A percentile compares a stretch with the other conserved stretches of the same genome.
Conservation (phyloP, 2,113 vertebrate genomes). For the Nothobranchius kuhntae region DNA sequence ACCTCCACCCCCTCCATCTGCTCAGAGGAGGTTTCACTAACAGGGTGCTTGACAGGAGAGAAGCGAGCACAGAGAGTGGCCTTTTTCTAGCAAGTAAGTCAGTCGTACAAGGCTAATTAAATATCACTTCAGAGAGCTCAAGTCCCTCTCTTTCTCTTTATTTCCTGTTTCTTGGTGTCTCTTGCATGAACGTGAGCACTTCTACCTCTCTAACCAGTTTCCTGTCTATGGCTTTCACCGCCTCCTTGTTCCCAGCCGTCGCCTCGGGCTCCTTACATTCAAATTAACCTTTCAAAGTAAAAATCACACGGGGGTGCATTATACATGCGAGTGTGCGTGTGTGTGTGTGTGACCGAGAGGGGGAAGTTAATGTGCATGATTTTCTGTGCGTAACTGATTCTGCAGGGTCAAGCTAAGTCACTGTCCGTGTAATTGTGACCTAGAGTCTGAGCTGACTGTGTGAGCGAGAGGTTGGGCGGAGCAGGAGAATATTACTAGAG, state of each 20-base stretch:
- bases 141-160: slow-evolving; percentile 33
- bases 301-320: slow-evolving; percentile 64
- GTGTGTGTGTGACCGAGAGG: neutral
- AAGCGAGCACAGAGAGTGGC: slow-evolving; percentile 52
- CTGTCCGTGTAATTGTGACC: slow-evolving; percentile 69
- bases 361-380: neutral
- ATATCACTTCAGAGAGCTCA: slow-evolving; percentile 56
- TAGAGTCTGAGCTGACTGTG: slow-evolving; percentile 50
- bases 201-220: slow-evolving; percentile 2
- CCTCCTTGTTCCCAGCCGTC: slow-evolving; percentile 43
- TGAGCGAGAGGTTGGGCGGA: neutral
- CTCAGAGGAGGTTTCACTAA: slow-evolving; percentile 66
- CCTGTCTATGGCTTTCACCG: slow-evolving; percentile 23
- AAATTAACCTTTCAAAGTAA: slow-evolving; percentile 78
- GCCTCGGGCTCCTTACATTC: slow-evolving; percentile 64
- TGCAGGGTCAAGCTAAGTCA: slow-evolving; percentile 43
- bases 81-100: slow-evolving; percentile 64
- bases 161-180: slow-evolving; percentile 27
- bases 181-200: neutral
- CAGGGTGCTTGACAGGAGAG: slow-evolving; percentile 70
- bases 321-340: slow-evolving; percentile 23
- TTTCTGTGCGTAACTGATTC: slow-evolving; percentile 21
- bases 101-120: slow-evolving; percentile 76
- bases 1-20: slow-evolving; percentile 48
- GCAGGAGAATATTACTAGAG: neutral